Base-by-base conservation (phyloP, 1,140 invertebrate genomes). In the Hylyphantes graminicola region DNA sequence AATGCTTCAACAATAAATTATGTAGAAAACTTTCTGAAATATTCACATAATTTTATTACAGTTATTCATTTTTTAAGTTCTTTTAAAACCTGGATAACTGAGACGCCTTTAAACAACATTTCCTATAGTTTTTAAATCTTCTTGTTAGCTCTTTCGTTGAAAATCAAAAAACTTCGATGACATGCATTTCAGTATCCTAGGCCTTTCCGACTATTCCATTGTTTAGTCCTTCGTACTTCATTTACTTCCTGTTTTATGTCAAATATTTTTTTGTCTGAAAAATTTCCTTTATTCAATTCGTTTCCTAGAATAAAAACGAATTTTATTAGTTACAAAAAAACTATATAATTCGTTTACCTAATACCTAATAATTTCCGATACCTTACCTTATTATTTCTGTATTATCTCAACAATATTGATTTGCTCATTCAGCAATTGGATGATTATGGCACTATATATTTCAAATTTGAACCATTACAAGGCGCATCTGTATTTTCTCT, bases 171-270 rank as follows among this genome's bases (percentile, higher is more conserved):
- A 15, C 64, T 70, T 13, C 57, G 12, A 67, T 2, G 11, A 2
- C 10, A 35, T 0, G 21, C 64, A 17, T 35, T 67, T 12, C 11
- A 67, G 12, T 35, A 15, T 1, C 59, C 59, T 15, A 17, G 59
- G 17, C 17, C 17, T 17, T 74, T 74, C 7, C 54, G 15, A 21
- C 59, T 74, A 15, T 15, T 48, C 72, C 72, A 74, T 7, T 57
- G 54, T 5, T 74, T 74, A 21, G 21, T 59, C 13, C 54, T 74
- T 59, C 72, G n/a, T 9, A 74, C 72, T 48, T 74, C 53, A 48
- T 53, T 55, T 6, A 59, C 35, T 57, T 59, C 53, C 10, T 74
- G 72, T 15, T 51, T 74, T 59, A n/a, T 65, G 11, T 12, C 21
- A n/a, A n/a, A 21, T 65, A 15, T 35, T 21, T 65, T n/a, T n/a